Conservation (phyloP, 2,113 vertebrate genomes). For the Lamprologus callipterus region DNA sequence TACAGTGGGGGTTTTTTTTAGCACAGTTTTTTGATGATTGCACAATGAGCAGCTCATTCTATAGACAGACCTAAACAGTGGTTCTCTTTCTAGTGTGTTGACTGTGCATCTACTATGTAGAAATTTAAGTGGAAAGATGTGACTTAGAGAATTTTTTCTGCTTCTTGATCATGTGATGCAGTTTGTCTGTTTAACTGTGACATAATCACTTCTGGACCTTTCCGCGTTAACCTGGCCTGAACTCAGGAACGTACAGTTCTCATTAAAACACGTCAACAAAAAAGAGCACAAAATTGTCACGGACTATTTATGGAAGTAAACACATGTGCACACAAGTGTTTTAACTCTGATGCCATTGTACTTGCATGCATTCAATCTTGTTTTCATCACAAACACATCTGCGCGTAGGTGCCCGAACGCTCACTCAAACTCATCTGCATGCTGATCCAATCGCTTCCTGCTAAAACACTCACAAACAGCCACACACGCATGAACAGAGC, state of each 20-base stretch:
- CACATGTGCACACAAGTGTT: background rate
- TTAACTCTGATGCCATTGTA: background rate
- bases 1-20: background rate
- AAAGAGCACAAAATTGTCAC: background rate
- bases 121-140: background rate
- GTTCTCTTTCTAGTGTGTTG: background rate
- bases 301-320: background rate
- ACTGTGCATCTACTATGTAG: background rate
- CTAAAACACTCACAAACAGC: background rate
- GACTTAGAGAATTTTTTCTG: background rate
- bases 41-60: background rate
- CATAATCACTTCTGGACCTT: background rate
- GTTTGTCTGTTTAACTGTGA: background rate
- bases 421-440: background rate
- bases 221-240: background rate
- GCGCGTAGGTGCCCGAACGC: background rate
- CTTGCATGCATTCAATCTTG: background rate
- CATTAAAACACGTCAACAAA: background rate
- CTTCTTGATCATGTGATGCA: background rate
- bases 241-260: background rate
- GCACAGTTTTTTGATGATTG: background rate
- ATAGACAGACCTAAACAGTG: background rate
- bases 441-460: background rate
- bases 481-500: background rate
- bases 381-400: background rate